phyloP scores from a whole-genome alignment of 2,113 vertebrate species.

The Ovis canadensis region DNA sequence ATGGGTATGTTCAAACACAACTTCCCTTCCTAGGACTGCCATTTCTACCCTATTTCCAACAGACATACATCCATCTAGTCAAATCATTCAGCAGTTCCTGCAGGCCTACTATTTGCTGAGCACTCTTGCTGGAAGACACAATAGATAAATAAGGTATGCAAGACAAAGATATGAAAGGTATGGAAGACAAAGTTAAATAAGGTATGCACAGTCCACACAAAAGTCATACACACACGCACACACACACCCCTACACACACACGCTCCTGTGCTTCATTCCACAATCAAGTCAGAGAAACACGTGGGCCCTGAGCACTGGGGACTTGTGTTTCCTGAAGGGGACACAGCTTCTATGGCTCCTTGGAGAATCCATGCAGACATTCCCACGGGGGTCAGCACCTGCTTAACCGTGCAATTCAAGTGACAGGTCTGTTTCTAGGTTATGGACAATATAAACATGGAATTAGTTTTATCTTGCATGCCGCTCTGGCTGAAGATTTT shows the following conservation, averaged over 20 bases:
- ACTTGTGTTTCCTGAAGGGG: too few species aligned
- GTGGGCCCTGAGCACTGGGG: background rate
- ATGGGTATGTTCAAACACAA: background rate
- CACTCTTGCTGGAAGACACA: background rate
- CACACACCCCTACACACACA: accelerated
- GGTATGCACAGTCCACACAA: background rate
- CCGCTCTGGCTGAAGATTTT: background rate
- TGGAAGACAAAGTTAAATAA: background rate
- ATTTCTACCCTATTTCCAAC: too few species aligned
- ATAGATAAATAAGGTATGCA: background rate
- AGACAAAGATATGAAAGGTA: background rate
- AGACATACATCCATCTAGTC: background rate
- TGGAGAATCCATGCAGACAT: background rate
- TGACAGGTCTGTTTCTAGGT: background rate
- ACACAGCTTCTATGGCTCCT: background rate
- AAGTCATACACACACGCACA: background rate
- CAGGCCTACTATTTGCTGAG: background rate
- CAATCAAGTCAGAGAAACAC: background rate
- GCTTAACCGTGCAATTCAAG: accelerated
- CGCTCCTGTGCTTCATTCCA: background rate
- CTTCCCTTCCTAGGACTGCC: background rate
- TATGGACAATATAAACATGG: background rate
- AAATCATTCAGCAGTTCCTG: background rate
- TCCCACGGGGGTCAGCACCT: background rate
- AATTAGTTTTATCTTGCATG: background rate